Evolutionary conservation across 2,888 invertebrate species (phyloP), one percentile per base, ranked within the genome.

Genomic region (Epistrophe grossulariae): DNA sequence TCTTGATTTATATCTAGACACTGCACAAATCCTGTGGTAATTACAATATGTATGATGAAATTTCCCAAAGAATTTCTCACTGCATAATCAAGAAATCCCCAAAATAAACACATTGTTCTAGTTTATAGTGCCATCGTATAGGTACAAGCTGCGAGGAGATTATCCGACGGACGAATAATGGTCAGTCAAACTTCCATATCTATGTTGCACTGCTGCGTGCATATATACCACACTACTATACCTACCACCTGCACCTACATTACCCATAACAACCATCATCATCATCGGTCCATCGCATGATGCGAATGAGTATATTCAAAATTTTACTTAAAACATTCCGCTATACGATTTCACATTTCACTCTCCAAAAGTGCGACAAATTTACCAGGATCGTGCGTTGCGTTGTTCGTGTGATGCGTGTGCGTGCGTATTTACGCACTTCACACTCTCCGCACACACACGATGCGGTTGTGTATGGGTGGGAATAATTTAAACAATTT

Each of bases 381-480:
- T 79, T 87, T 83, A 83, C 79, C 83, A 59, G 70, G 74, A 74
- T 82, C 76, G 82, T 82, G 72, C 72, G 76, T 76, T 82, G 72
- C 72, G 76, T 76, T 60, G 76, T 76, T 60, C 59, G 70, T 60
- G 57, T 66, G 76, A 72, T 80, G 80, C 73, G 82, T 71, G 79
- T 83, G 74, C 71, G 76, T 55, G 55, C 40, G 24, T 76, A 48
- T 76, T 64, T 64, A 79, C 83, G 77, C 85, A 79, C 78, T 76
- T 66, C 66, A 76, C 76, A 64, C 79, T 79, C 83, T 72, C 68
- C 55, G 68, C 83, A 87, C 83, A 87, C 87, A 83, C 71, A 83
- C 79, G 87, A 83, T 83, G 87, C 83, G 87, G 87, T 87, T 83
- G 72, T 87, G 83, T 87, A 87, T 87, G 87, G 87, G 83, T 87